Percentiles rank a stretch among this genome's conserved stretches.
These are phyloP conservation scores for Drosophila imparisetae DNA, from an alignment of 2,888 invertebrate genomes.

Conservation along the genomic window DNA sequence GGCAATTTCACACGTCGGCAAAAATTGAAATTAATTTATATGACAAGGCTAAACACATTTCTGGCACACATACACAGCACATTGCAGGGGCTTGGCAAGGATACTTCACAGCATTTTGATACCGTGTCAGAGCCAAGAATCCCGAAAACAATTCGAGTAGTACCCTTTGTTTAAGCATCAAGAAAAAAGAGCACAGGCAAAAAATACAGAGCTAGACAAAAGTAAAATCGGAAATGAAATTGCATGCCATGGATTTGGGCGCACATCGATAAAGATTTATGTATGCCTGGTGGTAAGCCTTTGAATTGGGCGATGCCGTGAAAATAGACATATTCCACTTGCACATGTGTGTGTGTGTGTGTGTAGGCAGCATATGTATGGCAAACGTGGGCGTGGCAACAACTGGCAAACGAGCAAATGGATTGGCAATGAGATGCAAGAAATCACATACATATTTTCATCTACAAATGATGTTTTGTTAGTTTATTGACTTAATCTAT, in stretches of 20 bases:
- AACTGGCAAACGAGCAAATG: conserved; percentile 35
- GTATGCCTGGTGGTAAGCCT: conserved; percentile 45
- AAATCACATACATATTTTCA: conserved; percentile 28
- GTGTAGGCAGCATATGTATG: conserved; percentile 1
- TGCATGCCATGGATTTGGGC: conserved; percentile 65
- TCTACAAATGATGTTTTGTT: conserved; percentile 23
- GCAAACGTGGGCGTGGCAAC: conserved; percentile 25
- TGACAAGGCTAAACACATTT: conserved; percentile 62
- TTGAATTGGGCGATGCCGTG: conserved; percentile 53
- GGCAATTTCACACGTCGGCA: conserved; percentile 70
- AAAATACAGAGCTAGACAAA: conserved; percentile 45
- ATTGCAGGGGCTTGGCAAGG: conserved; percentile 13
- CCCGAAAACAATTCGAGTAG: conserved; percentile 55
- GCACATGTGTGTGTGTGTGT: conserved; percentile 1
- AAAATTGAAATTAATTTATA: conserved; percentile 73
- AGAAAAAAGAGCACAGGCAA: conserved; percentile 9
- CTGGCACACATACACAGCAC: conserved; percentile 31
- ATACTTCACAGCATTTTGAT: conserved; percentile 31
- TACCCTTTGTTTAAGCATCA: conserved; percentile 52
- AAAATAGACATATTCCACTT: conserved; percentile 54
- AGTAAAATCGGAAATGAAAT: conserved; percentile 66
- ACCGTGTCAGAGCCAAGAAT: conserved; percentile 68
- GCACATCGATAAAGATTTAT: conserved; percentile 77
- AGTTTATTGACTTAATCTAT: conserved; percentile 1
- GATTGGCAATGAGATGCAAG: conserved; percentile 38